Percentiles rank a stretch among this genome's conserved stretches.
phyloP scores from a whole-genome alignment of 2,113 vertebrate species.

The Petromus typicus region DNA sequence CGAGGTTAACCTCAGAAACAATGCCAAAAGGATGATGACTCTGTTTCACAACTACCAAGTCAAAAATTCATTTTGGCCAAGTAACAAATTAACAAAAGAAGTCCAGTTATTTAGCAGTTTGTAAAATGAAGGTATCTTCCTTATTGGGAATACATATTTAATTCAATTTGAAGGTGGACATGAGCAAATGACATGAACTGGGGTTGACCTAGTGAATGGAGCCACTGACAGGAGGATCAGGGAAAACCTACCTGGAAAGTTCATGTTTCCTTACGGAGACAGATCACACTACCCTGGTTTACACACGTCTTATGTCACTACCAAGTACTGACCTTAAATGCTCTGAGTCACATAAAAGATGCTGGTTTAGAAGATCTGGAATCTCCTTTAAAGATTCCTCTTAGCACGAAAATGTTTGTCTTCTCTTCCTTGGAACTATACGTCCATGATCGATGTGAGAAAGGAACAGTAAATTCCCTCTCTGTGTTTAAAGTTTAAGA shows the following conservation, averaged over 20 bases:
- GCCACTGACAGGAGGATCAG: neutral
- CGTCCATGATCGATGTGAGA: neutral
- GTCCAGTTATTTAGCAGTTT: neutral
- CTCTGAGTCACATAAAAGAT: neutral
- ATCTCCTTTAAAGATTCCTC: slow-evolving; percentile 19
- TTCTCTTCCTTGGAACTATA: slow-evolving; percentile 23
- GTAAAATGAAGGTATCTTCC: slow-evolving; percentile 6
- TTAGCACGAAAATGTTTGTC: slow-evolving; percentile 28
- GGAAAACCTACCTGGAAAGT: neutral
- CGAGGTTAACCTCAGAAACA: neutral
- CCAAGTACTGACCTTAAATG: neutral
- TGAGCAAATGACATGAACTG: neutral
- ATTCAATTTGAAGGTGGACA: neutral
- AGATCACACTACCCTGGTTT: neutral
- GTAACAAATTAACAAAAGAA: neutral
- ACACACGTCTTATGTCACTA: neutral
- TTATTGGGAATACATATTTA: neutral
- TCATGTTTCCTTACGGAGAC: neutral
- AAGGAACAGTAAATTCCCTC: slow-evolving; percentile 14
- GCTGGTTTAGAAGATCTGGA: neutral
- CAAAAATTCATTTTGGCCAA: slow-evolving; percentile 9
- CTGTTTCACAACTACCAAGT: neutral
- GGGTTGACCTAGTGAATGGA: neutral
- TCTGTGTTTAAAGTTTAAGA: slow-evolving; percentile 59
- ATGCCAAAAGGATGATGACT: neutral